Base-by-base conservation (phyloP, 2,797 vertebrate genomes). In the Bovichtus diacanthus region DNA sequence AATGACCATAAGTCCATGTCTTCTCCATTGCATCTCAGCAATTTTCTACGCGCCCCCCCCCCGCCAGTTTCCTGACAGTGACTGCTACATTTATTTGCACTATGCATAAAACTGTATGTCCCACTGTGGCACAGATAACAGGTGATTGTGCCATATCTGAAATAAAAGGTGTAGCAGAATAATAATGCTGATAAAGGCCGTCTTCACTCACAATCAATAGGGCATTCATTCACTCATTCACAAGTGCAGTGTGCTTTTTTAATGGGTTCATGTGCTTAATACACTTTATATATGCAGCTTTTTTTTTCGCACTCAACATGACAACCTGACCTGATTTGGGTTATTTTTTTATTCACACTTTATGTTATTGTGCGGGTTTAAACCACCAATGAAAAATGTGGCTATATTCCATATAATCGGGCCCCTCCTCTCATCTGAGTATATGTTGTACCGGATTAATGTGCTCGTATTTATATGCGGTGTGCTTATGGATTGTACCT, bases 21-120 rank as follows among this genome's bases (percentile, higher is more conserved):
- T 25, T 76, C 70, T 47, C 38, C 53, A 39, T 19, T 50, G 64
- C 65, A 39, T 70, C 63, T 79, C 64, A 55, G 76, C 77, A 62
- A 61, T 59, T 69, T 76, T 53, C 29, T 27, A 29, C 63, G 62
- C 85, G 51, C 47, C 34, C 12, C 58, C 53, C 2, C 34, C 41
- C n/a, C n/a, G n/a, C n/a, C 0, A 0, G 11, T 56, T 21, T 71
- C 50, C 50, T n/a, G 25, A 27, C 44, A 53, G 25, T 29, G 19
- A 70, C 46, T 15, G 76, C 70, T 69, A 75, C 27, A 67, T 78
- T 82, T 68, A 76, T 80, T 78, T 47, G 80, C 29, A 50, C 41
- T 50, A 10, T n/a, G 27, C 46, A 50, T 75, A 55, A 70, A 66
- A 44, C 11, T 43, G 41, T 15, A 18, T 63, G 50, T 13, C 46